A percentile compares a stretch with the other conserved stretches of the same genome.
These are phyloP conservation scores for Glaucidium brasilianum DNA, from an alignment of 2,113 vertebrate species.

Conservation along the genomic window DNA sequence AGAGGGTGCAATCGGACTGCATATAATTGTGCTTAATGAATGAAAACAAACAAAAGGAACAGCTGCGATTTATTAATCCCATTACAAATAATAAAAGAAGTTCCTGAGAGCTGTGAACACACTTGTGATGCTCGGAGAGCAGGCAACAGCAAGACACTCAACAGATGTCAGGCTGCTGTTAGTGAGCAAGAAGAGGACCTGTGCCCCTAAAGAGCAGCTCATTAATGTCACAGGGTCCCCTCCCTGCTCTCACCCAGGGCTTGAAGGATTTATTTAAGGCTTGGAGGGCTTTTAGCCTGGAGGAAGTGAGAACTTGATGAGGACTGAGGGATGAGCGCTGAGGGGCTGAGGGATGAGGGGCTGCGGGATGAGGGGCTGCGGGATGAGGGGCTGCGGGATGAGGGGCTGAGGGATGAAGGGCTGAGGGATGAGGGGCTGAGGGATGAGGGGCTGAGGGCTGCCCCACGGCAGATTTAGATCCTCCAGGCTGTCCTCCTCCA, in stretches of 20 bases:
- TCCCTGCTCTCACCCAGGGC: background rate
- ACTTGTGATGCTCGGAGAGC: conserved; percentile 32
- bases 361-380: too few relatives aligned
- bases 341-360: too few relatives aligned
- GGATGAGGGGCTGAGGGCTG: background rate
- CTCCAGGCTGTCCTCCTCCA: background rate
- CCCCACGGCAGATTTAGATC: background rate
- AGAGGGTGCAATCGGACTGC: conserved; percentile 72
- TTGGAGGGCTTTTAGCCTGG: background rate
- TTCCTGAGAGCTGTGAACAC: conserved; percentile 69
- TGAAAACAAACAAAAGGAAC: conserved; percentile 77
- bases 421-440: background rate
- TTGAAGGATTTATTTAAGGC: background rate
- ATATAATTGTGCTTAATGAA: conserved; percentile 79
- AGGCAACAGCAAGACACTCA: conserved; percentile 8
- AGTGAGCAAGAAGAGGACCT: background rate
- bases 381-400: too few relatives aligned
- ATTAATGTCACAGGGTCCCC: background rate
- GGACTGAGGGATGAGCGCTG: background rate
- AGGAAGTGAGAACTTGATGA: background rate
- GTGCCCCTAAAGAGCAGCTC: background rate
- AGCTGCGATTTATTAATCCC: conserved; percentile 80
- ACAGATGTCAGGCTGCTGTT: conserved; percentile 20
- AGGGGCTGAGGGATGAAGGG: background rate
- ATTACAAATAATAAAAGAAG: conserved; percentile 73